Evolutionary conservation across 2,113 vertebrate genomes (phyloP).

Genomic region (Pyrgilauda ruficollis): DNA sequence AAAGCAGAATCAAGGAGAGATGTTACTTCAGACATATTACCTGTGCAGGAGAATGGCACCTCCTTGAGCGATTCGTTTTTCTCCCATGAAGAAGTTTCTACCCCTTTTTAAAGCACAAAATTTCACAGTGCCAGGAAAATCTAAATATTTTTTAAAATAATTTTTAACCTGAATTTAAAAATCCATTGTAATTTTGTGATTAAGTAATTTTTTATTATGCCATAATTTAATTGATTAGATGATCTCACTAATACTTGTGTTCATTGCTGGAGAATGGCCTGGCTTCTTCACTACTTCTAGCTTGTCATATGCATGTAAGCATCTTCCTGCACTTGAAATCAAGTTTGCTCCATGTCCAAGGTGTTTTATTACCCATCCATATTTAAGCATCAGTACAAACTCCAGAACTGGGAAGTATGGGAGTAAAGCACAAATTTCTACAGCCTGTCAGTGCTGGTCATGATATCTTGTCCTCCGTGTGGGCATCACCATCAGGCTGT

Average conservation of each 20-base stretch:
- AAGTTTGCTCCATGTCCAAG: neutral
- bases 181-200: neutral
- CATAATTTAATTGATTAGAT: neutral
- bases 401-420: neutral
- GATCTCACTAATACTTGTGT: neutral
- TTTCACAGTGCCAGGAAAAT: neutral
- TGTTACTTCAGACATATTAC: neutral
- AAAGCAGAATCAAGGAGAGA: neutral
- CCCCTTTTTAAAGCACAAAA: neutral
- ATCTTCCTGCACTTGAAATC: neutral
- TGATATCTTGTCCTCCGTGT: accelerated
- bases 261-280: neutral
- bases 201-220: neutral
- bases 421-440: neutral
- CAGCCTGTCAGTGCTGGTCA: too few species aligned
- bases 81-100: neutral
- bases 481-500: neutral
- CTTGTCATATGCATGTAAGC: neutral
- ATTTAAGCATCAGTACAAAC: neutral
- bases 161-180: neutral
- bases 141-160: neutral
- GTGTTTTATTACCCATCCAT: neutral
- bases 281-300: neutral
- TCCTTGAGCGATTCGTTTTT: neutral
- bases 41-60: neutral